Evolutionary conservation across 2,888 invertebrate genomes (phyloP).

Genomic region (Aporophyla lueneburgensis): DNA sequence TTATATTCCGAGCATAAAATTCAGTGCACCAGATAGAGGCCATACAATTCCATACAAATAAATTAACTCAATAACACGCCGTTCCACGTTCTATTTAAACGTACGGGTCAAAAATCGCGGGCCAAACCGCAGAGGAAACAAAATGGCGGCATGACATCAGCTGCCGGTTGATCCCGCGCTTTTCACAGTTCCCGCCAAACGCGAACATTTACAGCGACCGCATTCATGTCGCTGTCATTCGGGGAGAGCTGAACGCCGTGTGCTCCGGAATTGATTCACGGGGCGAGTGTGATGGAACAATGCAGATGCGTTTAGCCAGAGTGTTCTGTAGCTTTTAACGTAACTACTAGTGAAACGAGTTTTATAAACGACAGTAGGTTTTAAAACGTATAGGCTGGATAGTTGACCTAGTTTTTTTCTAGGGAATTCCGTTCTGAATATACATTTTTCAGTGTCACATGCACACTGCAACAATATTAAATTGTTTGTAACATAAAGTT

Average conservation of each 20-base stretch:
- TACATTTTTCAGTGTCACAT: slow-evolving; percentile 53
- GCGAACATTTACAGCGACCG: slow-evolving; percentile 72
- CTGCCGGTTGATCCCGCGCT: slow-evolving; percentile 68
- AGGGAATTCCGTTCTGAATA: slow-evolving; percentile 48
- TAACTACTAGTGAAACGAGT: slow-evolving; percentile 64
- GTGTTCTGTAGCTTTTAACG: slow-evolving; percentile 68
- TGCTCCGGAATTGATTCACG: slow-evolving; percentile 80
- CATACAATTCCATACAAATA: slow-evolving; percentile 35
- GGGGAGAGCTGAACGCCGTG: slow-evolving; percentile 51
- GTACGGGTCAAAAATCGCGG: slow-evolving; percentile 61
- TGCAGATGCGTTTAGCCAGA: slow-evolving; percentile 80
- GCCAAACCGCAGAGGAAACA: slow-evolving; percentile 73
- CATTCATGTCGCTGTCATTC: slow-evolving; percentile 75
- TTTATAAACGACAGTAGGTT: slow-evolving; percentile 60
- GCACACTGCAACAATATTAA: slow-evolving; percentile 38
- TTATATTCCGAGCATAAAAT: slow-evolving; percentile 24
- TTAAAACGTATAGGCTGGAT: slow-evolving; percentile 55
- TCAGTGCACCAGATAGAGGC: slow-evolving; percentile 13
- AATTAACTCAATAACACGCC: slow-evolving; percentile 48
- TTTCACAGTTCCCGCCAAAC: slow-evolving; percentile 78
- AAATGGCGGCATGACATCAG: slow-evolving; percentile 73
- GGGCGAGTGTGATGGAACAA: slow-evolving; percentile 81
- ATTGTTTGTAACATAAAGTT: slow-evolving; percentile 53
- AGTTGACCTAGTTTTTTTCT: slow-evolving; percentile 60
- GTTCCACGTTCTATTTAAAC: slow-evolving; percentile 55